These are phyloP conservation scores for Lepidurus arcticus DNA, from an alignment of 1,140 invertebrate species.

Conservation along the genomic window DNA sequence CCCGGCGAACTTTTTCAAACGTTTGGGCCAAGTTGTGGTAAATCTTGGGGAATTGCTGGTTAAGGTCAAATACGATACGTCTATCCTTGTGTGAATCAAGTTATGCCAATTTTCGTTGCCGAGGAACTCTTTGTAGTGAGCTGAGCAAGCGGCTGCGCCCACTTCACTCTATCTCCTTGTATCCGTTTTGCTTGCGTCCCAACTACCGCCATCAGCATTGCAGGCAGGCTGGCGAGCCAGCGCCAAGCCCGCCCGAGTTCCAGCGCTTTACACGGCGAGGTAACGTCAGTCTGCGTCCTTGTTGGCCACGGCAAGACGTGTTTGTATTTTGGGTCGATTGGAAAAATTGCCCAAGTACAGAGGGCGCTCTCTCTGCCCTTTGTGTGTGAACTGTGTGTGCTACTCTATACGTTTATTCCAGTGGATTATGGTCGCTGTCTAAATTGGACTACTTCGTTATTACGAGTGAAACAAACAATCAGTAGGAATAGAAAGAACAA, in stretches of 20 bases:
- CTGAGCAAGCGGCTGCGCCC: conserved; percentile 7
- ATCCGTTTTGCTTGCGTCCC: conserved; percentile 17
- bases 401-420: not conserved
- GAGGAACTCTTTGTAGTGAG: not conserved
- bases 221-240: conserved; percentile 8
- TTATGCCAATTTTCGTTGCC: conserved; percentile 22
- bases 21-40: not conserved
- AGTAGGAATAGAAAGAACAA: not conserved
- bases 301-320: conserved; percentile 11
- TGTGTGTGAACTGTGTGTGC: not conserved
- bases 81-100: conserved; percentile 18
- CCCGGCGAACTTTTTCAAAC: not conserved
- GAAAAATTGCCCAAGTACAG: conserved; percentile 8
- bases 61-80: not conserved
- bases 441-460: not conserved
- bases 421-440: not conserved
- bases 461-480: not conserved
- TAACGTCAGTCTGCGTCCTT: conserved; percentile 21
- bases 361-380: not conserved
- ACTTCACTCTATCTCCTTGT: conserved; percentile 17
- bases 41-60: not conserved
- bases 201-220: conserved; percentile 21
- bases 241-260: not conserved
- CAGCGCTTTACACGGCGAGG: conserved; percentile 7
- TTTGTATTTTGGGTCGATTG: not conserved